Evolutionary conservation across 2,113 vertebrate species (phyloP).

Genomic region (Lipotes vexillifer): DNA sequence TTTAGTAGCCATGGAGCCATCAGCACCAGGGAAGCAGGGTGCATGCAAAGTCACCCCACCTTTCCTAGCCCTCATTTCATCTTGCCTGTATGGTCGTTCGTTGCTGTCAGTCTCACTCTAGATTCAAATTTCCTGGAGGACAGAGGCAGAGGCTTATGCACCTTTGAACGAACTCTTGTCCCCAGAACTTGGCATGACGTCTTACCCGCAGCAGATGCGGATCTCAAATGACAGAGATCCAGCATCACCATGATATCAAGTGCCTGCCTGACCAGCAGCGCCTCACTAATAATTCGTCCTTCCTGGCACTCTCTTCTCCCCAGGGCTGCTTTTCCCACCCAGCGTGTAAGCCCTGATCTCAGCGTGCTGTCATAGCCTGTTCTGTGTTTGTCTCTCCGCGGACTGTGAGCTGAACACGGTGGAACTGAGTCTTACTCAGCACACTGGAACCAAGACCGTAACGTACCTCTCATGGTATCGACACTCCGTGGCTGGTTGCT

Average conservation of each 20-base stretch:
- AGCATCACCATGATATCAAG: background rate
- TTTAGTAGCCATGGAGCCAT: background rate
- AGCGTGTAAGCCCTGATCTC: no score
- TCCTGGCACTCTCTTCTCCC: fast-evolving
- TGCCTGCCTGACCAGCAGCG: no score
- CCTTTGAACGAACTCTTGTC: background rate
- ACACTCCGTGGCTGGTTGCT: background rate
- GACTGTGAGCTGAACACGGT: background rate
- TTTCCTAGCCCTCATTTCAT: background rate
- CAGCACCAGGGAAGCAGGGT: background rate
- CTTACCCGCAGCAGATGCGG: background rate
- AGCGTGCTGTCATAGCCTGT: background rate
- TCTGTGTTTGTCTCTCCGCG: background rate
- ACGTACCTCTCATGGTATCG: background rate
- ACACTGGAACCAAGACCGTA: background rate
- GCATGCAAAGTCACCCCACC: background rate
- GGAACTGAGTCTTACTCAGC: background rate
- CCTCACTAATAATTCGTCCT: background rate
- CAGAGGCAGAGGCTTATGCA: background rate
- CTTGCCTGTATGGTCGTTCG: background rate
- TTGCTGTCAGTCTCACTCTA: background rate
- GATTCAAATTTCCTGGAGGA: background rate
- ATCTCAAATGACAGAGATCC: background rate
- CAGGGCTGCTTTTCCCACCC: background rate
- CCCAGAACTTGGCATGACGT: background rate